Conservation (phyloP, 2,797 vertebrate species). For the Acanthurus tractus region DNA sequence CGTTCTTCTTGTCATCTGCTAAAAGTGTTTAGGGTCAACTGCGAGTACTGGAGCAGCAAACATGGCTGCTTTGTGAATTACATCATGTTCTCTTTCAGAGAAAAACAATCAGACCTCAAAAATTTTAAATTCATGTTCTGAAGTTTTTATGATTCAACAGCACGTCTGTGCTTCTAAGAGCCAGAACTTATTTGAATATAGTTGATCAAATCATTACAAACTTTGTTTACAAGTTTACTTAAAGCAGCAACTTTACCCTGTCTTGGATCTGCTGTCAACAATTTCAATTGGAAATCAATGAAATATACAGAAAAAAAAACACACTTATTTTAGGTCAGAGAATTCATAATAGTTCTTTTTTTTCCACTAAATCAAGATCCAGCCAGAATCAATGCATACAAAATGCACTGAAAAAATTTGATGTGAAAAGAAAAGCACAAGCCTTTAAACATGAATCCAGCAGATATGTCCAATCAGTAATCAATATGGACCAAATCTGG, state of each 20-base stretch:
- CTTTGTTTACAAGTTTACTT: background rate
- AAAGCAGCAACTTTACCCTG: background rate
- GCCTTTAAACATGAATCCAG: background rate
- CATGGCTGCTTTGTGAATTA: background rate
- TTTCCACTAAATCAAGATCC: background rate
- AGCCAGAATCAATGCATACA: no score
- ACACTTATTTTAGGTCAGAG: background rate
- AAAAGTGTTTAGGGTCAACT: background rate
- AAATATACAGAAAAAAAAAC: background rate
- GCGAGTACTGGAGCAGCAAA: background rate
- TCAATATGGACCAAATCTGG: background rate
- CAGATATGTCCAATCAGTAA: constrained; percentile 11
- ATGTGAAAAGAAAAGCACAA: no score
- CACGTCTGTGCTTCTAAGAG: background rate
- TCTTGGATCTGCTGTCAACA: background rate
- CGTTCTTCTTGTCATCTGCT: background rate
- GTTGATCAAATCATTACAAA: background rate
- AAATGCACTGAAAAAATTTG: no score
- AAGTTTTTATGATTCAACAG: background rate
- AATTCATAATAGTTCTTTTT: background rate
- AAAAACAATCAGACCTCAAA: background rate
- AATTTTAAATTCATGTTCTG: background rate
- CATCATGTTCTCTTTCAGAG: background rate
- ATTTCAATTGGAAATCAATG: background rate
- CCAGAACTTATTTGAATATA: background rate